Conservation (phyloP, 2,888 invertebrate genomes). For the Calameuta pallipes region DNA sequence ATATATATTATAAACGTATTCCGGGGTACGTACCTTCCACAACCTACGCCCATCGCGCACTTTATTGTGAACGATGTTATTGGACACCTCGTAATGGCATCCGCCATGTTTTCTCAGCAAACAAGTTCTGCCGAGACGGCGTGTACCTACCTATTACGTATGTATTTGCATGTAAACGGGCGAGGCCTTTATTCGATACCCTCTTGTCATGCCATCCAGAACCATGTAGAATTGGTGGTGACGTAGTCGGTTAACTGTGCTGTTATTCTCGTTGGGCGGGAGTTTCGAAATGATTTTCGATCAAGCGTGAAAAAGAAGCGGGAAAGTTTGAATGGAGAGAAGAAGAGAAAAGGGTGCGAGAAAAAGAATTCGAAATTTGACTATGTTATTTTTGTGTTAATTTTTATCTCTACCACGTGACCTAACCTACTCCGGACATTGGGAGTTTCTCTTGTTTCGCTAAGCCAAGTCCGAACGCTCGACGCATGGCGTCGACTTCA, state of each 20-base stretch:
- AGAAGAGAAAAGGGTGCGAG: neutral
- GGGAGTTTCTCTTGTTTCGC: neutral
- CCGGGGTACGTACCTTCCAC: neutral
- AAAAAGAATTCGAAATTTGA: neutral
- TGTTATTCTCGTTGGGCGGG: too few relatives aligned
- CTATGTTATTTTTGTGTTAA: neutral
- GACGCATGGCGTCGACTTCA: neutral
- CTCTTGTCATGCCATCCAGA: slow-evolving; percentile 1
- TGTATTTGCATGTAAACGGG: slow-evolving; percentile 43
- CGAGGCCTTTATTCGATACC: slow-evolving; percentile 29
- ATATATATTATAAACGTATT: slow-evolving; percentile 4
- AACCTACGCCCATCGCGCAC: slow-evolving; percentile 17
- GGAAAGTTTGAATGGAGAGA: neutral
- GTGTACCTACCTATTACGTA: slow-evolving; percentile 32
- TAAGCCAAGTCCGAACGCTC: neutral
- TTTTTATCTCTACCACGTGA: neutral
- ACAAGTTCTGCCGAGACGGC: slow-evolving; percentile 30
- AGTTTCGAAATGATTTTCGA: neutral
- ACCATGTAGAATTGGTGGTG: slow-evolving; percentile 13
- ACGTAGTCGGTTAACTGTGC: neutral
- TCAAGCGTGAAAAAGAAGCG: neutral
- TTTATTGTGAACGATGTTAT: slow-evolving; percentile 54
- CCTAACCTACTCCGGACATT: neutral
- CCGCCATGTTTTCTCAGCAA: slow-evolving; percentile 42
- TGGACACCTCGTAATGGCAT: slow-evolving; percentile 46